phyloP scores from a whole-genome alignment of 1,140 invertebrate species.

The Calosoma granatense region DNA sequence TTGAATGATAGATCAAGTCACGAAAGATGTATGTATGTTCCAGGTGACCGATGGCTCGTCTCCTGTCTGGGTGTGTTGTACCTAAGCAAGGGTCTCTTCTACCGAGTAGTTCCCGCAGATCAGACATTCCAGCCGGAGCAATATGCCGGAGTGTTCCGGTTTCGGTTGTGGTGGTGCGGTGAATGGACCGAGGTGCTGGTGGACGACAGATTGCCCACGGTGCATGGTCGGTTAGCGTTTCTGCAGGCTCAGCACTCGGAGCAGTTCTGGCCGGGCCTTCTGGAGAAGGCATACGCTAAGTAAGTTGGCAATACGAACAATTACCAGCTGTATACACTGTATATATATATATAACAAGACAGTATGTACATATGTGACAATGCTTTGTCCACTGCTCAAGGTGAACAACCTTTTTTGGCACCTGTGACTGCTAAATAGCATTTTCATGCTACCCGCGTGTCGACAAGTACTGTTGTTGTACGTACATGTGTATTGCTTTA shows the following conservation, averaged over 20 bases:
- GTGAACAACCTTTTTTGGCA: too few relatives aligned
- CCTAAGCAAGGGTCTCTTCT: conserved; percentile 81
- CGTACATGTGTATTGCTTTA: too few relatives aligned
- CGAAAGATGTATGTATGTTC: too few relatives aligned
- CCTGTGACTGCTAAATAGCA: too few relatives aligned
- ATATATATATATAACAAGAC: background rate
- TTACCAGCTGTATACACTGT: background rate
- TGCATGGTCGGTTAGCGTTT: conserved; percentile 84
- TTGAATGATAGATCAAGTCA: too few relatives aligned
- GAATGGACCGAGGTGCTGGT: conserved; percentile 93
- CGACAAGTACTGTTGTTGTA: too few relatives aligned
- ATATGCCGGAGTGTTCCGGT: conserved; percentile 80
- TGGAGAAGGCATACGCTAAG: conserved; percentile 99
- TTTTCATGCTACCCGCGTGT: too few relatives aligned
- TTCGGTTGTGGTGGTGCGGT: conserved; percentile 92
- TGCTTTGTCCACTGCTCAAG: conserved; percentile 3
- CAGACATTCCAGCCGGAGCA: conserved; percentile 65
- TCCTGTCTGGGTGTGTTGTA: conserved; percentile 80
- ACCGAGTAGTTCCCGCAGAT: conserved; percentile 89
- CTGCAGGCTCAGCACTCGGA: conserved; percentile 79
- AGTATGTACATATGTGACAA: background rate
- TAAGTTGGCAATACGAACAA: conserved; percentile 39
- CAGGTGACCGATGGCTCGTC: conserved; percentile 84
- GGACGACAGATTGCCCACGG: conserved; percentile 90
- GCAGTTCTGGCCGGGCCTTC: conserved; percentile 88